Conservation (phyloP, 2,888 invertebrate genomes). For the Lumbricus terrestris region DNA sequence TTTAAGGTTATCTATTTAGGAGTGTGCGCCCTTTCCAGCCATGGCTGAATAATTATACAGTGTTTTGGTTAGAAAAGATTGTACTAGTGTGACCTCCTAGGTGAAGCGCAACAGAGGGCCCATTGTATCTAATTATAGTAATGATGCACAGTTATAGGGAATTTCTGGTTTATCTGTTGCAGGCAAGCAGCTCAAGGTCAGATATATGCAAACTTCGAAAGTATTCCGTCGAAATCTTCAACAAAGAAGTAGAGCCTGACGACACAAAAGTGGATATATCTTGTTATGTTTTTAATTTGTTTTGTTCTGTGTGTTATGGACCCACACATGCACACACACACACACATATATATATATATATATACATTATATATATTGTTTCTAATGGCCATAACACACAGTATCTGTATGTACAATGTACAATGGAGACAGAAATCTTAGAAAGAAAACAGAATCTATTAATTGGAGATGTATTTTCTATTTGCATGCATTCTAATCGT, state of each 20-base stretch:
- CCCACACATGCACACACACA: too few species aligned
- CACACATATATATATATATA: too few species aligned
- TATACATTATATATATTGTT: too few species aligned
- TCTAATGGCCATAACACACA: too few species aligned
- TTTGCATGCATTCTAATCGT: neutral
- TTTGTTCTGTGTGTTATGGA: neutral
- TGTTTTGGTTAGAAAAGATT: too few species aligned
- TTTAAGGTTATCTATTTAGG: too few species aligned
- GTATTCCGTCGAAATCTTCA: neutral
- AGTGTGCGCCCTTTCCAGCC: too few species aligned
- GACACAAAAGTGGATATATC: neutral
- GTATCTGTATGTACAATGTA: neutral
- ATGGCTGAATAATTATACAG: too few species aligned
- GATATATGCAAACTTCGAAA: neutral
- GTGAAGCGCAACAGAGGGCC: too few species aligned
- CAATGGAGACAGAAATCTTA: neutral
- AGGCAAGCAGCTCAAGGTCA: neutral
- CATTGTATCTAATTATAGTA: too few species aligned
- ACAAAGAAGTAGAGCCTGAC: neutral
- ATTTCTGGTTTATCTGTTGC: neutral
- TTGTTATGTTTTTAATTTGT: neutral
- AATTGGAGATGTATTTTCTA: neutral
- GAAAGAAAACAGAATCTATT: neutral
- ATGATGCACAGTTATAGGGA: too few species aligned
- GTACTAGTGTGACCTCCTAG: too few species aligned